These are phyloP conservation scores for Whitmania pigra DNA, from an alignment of 1,140 invertebrate species.

Conservation along the genomic window DNA sequence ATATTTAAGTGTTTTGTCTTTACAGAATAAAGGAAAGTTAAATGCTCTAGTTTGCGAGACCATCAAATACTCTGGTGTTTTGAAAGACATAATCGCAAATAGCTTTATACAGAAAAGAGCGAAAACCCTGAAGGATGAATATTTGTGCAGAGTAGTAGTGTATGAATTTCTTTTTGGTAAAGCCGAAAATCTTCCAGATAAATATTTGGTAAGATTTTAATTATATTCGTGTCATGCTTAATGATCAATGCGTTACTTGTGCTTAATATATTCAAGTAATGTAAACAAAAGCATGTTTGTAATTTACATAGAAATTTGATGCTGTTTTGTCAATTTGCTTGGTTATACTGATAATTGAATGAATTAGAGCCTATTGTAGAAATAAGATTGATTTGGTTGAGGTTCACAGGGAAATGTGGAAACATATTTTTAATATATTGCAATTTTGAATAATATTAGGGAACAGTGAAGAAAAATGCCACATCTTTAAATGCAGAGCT, in stretches of 20 bases:
- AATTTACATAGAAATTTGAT: too few species aligned
- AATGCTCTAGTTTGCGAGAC: slow-evolving; percentile 60
- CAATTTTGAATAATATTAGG: slow-evolving; percentile 23
- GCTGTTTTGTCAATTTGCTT: not conserved
- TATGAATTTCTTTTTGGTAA: slow-evolving; percentile 71
- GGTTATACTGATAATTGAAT: not conserved
- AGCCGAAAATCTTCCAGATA: slow-evolving; percentile 46
- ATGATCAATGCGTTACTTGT: too few species aligned
- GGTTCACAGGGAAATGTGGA: too few species aligned
- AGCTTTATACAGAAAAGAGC: slow-evolving; percentile 45
- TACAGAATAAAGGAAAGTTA: slow-evolving; percentile 54
- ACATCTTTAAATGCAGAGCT: slow-evolving; percentile 24
- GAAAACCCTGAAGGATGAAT: slow-evolving; percentile 56
- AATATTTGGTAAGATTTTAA: slow-evolving; percentile 28
- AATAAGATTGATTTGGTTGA: not conserved
- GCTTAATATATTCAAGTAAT: not conserved
- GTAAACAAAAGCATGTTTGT: slow-evolving; percentile 15
- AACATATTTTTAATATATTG: not conserved
- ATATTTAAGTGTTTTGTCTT: not conserved
- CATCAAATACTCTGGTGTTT: slow-evolving; percentile 52
- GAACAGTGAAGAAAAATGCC: slow-evolving; percentile 26
- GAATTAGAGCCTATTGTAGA: not conserved
- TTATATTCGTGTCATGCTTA: not conserved
- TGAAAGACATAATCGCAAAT: slow-evolving; percentile 51
- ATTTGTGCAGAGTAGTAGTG: slow-evolving; percentile 60